phyloP scores from a whole-genome alignment of 2,888 invertebrate species.

The Glyphotaelius pellucidus region DNA sequence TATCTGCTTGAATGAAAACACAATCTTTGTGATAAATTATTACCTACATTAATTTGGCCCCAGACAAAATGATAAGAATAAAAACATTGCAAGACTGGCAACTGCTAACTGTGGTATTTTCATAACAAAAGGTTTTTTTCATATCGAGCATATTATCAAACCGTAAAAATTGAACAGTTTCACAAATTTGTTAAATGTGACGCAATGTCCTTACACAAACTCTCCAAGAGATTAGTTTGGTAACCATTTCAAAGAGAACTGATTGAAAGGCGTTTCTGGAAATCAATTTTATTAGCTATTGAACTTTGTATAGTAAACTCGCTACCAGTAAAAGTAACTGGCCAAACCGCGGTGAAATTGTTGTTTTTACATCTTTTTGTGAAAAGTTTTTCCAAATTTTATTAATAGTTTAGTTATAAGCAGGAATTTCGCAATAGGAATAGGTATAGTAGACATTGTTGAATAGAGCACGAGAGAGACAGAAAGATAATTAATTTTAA shows the following conservation, averaged over 20 bases:
- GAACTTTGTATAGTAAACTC: background rate
- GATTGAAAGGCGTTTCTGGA: constrained; percentile 17
- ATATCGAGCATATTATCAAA: background rate
- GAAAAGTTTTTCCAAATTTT: background rate
- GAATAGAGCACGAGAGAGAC: background rate
- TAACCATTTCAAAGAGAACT: constrained; percentile 9
- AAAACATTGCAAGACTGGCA: constrained; percentile 4
- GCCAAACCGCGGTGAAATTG: background rate
- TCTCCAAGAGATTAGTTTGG: constrained; percentile 11
- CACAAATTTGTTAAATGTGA: background rate
- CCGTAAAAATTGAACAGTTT: background rate
- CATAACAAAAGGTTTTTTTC: constrained; percentile 11
- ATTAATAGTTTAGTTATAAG: background rate
- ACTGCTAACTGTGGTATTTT: background rate
- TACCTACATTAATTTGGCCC: constrained; percentile 61
- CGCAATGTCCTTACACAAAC: constrained; percentile 11
- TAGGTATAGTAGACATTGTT: background rate
- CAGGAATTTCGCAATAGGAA: background rate
- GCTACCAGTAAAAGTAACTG: background rate
- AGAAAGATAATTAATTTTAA: background rate
- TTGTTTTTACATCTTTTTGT: background rate
- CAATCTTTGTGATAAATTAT: background rate
- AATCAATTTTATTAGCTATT: constrained; percentile 3
- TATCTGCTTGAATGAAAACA: background rate
- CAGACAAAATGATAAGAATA: constrained; percentile 11